phyloP scores from a whole-genome alignment of 2,113 vertebrate genomes.

The Raja brachyura region DNA sequence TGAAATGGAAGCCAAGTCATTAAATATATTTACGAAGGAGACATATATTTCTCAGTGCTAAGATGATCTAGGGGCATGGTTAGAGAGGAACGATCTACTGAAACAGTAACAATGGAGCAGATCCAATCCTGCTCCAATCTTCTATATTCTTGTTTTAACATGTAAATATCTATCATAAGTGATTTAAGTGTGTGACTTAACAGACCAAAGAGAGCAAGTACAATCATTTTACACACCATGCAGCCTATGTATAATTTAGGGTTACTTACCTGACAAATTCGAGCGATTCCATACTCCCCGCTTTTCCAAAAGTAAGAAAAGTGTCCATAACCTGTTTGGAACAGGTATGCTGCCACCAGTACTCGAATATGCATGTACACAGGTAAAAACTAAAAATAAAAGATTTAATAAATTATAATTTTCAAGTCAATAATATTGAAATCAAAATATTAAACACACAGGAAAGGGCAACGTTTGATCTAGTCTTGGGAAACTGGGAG shows the following conservation, averaged over 20 bases:
- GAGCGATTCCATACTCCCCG: constrained; percentile 88
- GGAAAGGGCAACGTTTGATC: too few relatives aligned
- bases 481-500: too few relatives aligned
- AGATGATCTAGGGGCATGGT: too few relatives aligned
- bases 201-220: not conserved
- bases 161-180: not conserved
- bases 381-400: constrained; percentile 77
- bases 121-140: too few relatives aligned
- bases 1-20: too few relatives aligned
- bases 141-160: too few relatives aligned
- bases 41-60: too few relatives aligned
- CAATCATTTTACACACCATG: not conserved
- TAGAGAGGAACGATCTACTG: too few relatives aligned
- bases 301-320: constrained; percentile 98
- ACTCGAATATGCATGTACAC: constrained; percentile 97
- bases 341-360: constrained; percentile 91
- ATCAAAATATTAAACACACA: constrained; percentile 4
- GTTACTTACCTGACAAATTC: constrained; percentile 85
- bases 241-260: not conserved
- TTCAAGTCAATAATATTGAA: not conserved
- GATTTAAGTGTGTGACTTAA: not conserved
- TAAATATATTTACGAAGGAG: too few relatives aligned
- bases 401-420: not conserved
- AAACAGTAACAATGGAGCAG: too few relatives aligned
- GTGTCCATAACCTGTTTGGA: constrained; percentile 96